These are phyloP conservation scores for Odontomyia ornata DNA, from an alignment of 2,888 invertebrate genomes.

Conservation along the genomic window DNA sequence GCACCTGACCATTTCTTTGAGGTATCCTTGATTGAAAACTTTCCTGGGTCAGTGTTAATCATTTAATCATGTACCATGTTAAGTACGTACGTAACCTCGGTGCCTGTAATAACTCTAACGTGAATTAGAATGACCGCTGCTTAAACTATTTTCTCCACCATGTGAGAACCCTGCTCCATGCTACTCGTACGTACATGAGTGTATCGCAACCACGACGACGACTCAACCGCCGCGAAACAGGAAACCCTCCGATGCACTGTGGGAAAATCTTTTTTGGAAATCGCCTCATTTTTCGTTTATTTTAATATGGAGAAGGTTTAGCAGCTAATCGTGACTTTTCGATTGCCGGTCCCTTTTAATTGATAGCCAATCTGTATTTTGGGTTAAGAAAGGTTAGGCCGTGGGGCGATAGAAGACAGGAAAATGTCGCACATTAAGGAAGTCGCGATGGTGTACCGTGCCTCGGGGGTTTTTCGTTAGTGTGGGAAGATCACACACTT, in stretches of 20 bases:
- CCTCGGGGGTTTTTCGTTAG: background rate
- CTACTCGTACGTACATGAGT: background rate
- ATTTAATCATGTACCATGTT: background rate
- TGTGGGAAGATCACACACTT: constrained; percentile 28
- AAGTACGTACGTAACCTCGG: constrained; percentile 6
- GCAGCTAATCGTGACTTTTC: constrained; percentile 42
- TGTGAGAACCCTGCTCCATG: background rate
- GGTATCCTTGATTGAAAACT: too few species aligned
- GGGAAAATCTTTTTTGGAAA: constrained; percentile 44
- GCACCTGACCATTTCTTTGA: too few species aligned
- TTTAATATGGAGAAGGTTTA: constrained; percentile 30
- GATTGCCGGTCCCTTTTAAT: constrained; percentile 42
- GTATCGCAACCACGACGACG: background rate
- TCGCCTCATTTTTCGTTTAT: constrained; percentile 18
- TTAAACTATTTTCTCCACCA: background rate
- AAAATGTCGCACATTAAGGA: constrained; percentile 15
- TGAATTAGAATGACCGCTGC: constrained; percentile 32
- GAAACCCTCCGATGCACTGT: constrained; percentile 32
- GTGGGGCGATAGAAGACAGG: background rate
- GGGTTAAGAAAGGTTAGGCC: constrained; percentile 5
- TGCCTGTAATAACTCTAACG: constrained; percentile 14
- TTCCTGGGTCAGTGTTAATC: too few species aligned
- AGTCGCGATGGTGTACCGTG: background rate
- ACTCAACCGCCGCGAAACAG: constrained; percentile 11
- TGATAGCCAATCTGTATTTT: constrained; percentile 34